These are phyloP conservation scores for Sebastes itinus DNA, from an alignment of 2,797 vertebrate genomes.

Conservation along the genomic window DNA sequence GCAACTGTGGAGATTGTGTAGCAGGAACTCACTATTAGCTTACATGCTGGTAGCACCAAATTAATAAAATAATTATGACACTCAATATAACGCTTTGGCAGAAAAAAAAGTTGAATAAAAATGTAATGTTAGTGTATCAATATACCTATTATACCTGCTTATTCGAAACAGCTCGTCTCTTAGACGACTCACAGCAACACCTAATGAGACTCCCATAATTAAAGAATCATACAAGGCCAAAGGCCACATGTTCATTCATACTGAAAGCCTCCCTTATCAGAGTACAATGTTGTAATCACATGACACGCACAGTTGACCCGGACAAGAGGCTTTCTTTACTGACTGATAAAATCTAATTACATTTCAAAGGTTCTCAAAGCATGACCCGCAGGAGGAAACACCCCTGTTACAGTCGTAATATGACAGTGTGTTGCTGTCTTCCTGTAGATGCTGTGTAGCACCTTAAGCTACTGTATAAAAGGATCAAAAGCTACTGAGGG, in stretches of 20 bases:
- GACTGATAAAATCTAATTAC: constrained; percentile 78
- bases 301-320: constrained; percentile 61
- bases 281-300: constrained; percentile 64
- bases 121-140: not conserved
- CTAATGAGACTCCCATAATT: constrained; percentile 11
- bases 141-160: not conserved
- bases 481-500: not conserved
- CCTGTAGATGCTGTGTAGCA: not conserved
- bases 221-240: constrained; percentile 47
- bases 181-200: not conserved
- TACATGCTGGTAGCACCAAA: not conserved
- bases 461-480: constrained; percentile 5
- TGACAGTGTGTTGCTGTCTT: constrained; percentile 11
- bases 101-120: not conserved
- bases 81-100: not conserved
- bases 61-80: not conserved
- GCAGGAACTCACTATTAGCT: not conserved
- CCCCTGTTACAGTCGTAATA: constrained; percentile 31
- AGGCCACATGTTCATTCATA: constrained; percentile 62
- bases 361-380: constrained; percentile 75
- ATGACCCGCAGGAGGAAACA: constrained; percentile 55
- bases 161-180: not conserved
- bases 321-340: constrained; percentile 63
- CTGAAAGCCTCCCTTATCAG: constrained; percentile 63
- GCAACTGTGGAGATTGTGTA: not conserved